These are phyloP conservation scores for Gnathonemus longibarbis DNA, from an alignment of 2,113 vertebrate species.

Conservation along the genomic window DNA sequence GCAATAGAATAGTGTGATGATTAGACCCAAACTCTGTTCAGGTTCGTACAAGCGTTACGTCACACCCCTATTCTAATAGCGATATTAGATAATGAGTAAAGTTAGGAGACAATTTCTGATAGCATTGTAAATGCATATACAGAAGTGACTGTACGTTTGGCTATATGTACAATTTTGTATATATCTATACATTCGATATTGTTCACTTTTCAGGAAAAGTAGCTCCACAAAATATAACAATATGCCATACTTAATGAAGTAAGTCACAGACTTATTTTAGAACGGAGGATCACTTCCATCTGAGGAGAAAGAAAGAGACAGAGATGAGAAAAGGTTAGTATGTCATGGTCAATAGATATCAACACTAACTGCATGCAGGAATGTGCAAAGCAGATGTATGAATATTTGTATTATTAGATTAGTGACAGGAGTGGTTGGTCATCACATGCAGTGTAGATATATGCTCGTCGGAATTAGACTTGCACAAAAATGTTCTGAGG, in stretches of 20 bases:
- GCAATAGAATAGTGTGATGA: not conserved
- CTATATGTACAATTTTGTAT: slow-evolving; percentile 22
- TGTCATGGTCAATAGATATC: not conserved
- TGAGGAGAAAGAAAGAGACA: slow-evolving; percentile 32
- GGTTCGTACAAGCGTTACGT: not conserved
- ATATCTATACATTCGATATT: slow-evolving; percentile 21
- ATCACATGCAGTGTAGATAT: not conserved
- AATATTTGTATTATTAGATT: not conserved
- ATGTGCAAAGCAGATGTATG: not conserved
- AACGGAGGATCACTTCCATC: slow-evolving; percentile 59
- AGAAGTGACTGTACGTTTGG: slow-evolving; percentile 9
- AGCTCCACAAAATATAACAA: slow-evolving; percentile 54
- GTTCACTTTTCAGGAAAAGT: slow-evolving; percentile 29
- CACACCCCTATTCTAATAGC: not conserved
- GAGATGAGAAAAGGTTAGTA: not conserved
- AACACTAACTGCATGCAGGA: not conserved
- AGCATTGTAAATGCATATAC: slow-evolving; percentile 25
- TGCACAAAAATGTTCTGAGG: not conserved
- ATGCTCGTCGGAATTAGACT: not conserved
- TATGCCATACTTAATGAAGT: slow-evolving; percentile 63
- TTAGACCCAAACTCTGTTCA: not conserved
- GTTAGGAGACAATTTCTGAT: not conserved
- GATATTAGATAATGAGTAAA: not conserved
- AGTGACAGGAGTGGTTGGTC: not conserved
- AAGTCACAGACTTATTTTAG: slow-evolving; percentile 69